These are phyloP conservation scores for Pollenia griseotomentosa DNA, from an alignment of 2,888 invertebrate genomes.

Conservation along the genomic window DNA sequence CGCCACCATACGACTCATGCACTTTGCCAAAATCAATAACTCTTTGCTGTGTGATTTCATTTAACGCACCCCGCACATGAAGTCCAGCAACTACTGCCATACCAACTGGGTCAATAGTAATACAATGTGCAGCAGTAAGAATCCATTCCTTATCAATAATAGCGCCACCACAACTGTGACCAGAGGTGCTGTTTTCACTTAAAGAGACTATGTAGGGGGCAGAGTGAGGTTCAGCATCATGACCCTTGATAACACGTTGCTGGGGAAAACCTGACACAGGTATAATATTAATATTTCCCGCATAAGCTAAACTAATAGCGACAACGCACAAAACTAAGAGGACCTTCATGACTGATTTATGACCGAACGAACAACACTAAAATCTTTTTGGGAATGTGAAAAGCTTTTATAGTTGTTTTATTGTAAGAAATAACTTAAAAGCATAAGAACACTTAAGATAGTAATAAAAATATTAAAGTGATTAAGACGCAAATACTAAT, in stretches of 20 bases:
- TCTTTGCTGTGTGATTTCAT: conserved; percentile 78
- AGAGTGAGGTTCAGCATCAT: conserved; percentile 82
- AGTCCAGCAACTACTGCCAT: conserved; percentile 83
- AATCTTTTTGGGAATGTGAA: not conserved
- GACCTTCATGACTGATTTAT: conserved; percentile 15
- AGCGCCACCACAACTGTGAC: conserved; percentile 85
- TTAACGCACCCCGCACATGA: conserved; percentile 78
- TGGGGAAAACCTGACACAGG: not conserved
- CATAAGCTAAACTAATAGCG: not conserved
- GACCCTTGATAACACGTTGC: conserved; percentile 80
- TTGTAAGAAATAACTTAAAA: not conserved
- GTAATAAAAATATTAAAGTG: not conserved
- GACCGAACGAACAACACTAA: not conserved
- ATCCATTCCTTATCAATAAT: conserved; percentile 83
- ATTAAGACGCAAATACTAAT: not conserved
- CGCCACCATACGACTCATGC: conserved; percentile 81
- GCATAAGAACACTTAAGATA: not conserved
- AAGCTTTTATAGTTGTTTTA: conserved; percentile 14
- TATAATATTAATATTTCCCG: not conserved
- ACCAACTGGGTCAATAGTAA: conserved; percentile 74
- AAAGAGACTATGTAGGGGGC: conserved; percentile 85
- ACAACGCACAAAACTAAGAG: not conserved
- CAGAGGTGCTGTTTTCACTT: conserved; percentile 75
- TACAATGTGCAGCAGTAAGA: conserved; percentile 84
- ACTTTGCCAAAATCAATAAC: conserved; percentile 78